phyloP scores from a whole-genome alignment of 2,888 invertebrate genomes.

The Luperina testacea region DNA sequence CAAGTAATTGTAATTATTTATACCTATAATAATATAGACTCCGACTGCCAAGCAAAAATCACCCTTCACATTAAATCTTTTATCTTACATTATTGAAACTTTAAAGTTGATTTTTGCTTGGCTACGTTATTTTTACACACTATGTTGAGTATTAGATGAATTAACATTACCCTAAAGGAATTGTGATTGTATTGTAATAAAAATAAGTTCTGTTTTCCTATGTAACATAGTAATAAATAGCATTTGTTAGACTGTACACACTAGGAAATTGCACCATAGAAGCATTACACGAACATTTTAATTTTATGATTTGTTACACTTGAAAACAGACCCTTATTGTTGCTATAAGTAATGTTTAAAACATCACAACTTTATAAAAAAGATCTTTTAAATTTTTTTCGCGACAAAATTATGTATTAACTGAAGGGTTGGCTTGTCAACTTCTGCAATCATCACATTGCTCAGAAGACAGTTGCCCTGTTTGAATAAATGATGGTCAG shows the following conservation, averaged over 20 bases:
- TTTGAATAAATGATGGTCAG: background rate
- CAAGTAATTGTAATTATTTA: constrained; percentile 33
- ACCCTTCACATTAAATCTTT: background rate
- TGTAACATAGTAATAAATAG: constrained; percentile 18
- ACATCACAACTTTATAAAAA: constrained; percentile 11
- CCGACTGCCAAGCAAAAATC: constrained; percentile 49
- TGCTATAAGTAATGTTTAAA: constrained; percentile 3
- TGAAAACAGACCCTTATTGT: constrained; percentile 4
- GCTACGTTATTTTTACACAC: constrained; percentile 33
- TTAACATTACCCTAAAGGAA: constrained; percentile 11
- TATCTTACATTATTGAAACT: background rate
- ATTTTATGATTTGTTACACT: constrained; percentile 7
- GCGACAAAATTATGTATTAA: background rate
- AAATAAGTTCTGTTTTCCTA: constrained; percentile 23
- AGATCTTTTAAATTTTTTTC: background rate
- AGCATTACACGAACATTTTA: background rate
- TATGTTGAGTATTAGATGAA: constrained; percentile 29
- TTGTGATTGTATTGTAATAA: constrained; percentile 45
- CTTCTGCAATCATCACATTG: background rate
- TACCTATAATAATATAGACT: constrained; percentile 31
- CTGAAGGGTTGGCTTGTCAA: background rate
- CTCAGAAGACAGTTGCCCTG: background rate
- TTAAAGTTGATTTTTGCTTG: constrained; percentile 47
- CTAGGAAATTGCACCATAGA: constrained; percentile 19
- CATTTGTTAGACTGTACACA: constrained; percentile 46